These are phyloP conservation scores for Lucilia sericata DNA, from an alignment of 1,140 invertebrate genomes.

Conservation along the genomic window DNA sequence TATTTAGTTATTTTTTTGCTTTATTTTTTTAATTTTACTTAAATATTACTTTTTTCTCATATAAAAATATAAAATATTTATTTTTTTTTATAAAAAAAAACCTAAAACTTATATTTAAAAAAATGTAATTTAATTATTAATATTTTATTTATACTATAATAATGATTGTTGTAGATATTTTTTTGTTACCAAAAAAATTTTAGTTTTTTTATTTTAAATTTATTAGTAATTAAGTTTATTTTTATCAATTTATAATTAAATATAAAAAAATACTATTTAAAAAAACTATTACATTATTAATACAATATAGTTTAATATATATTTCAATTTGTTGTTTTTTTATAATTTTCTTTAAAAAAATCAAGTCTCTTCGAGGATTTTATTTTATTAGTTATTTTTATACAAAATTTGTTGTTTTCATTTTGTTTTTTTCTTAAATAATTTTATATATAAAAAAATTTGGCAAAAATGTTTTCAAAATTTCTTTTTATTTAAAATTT, in stretches of 20 bases:
- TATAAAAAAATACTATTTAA: constrained; percentile 15
- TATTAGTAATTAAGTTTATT: not conserved
- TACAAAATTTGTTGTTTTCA: constrained; percentile 14
- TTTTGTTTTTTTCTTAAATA: not conserved
- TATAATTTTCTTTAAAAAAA: not conserved
- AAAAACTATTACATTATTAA: not conserved
- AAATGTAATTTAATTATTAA: too few relatives aligned
- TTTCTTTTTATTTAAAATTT: not conserved
- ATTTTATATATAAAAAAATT: constrained; percentile 8
- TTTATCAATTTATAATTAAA: not conserved
- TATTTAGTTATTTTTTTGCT: too few relatives aligned
- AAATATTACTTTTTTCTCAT: too few relatives aligned
- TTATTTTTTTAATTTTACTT: too few relatives aligned
- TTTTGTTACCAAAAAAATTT: not conserved
- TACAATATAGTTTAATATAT: not conserved
- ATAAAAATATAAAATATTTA: too few relatives aligned
- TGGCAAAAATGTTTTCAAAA: constrained; percentile 30
- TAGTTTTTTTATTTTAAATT: not conserved
- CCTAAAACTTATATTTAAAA: too few relatives aligned
- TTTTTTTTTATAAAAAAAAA: too few relatives aligned
- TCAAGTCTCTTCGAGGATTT: constrained; percentile 18
- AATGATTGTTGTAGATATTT: not conserved
- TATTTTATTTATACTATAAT: not conserved
- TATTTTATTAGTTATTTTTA: not conserved
- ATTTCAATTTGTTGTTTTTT: not conserved